Evolutionary conservation across 2,113 vertebrate genomes (phyloP), one percentile per base, ranked within the genome.

Genomic region (Cryptoleucopteryx plumbea): DNA sequence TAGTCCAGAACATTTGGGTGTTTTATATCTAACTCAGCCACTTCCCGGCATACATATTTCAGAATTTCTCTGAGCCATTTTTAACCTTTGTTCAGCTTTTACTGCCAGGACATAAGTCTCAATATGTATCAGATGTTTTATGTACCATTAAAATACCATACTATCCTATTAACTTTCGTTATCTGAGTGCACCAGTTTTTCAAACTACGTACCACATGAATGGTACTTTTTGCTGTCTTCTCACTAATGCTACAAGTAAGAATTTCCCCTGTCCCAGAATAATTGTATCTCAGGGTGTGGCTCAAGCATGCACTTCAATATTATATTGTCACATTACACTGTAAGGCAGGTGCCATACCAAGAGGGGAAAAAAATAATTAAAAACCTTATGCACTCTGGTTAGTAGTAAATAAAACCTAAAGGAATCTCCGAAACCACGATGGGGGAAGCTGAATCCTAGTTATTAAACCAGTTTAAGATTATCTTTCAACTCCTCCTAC

Each of bases 11-110:
- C 22, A 65, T 47, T 77, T 58, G 32, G 34, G 23, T 90, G 82
- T 32, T 96, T 96, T 95, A 94, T 55, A 82, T 48, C 62, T 48
- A 80, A 47, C 48, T 62, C 50, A 32, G 83, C 31, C 43, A 88
- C 11, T 84, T 96, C 95, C 82, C 4, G 2, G 50, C n/a, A 96
- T 47, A 93, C 7, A 7, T 62, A 26, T 80, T 93, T 92, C 74
- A 87, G 50, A 94, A 89, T 42, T 95, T 87, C 59, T 70, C 36
- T 52, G 47, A 84, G 58, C 61, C 17, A 93, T 65, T 59, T 90
- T 95, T 96, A 96, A 59, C 86, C 52, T 88, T 61, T 66, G 40
- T n/a, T 82, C 45, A 81, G 82, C 75, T 95, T 88, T 94, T 89
- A 91, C 34, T 52, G 70, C 59, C 63, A 86, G 81, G 78, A 77